Evolutionary conservation across 2,113 vertebrate species (phyloP).

Genomic region (Ursus arctos): DNA sequence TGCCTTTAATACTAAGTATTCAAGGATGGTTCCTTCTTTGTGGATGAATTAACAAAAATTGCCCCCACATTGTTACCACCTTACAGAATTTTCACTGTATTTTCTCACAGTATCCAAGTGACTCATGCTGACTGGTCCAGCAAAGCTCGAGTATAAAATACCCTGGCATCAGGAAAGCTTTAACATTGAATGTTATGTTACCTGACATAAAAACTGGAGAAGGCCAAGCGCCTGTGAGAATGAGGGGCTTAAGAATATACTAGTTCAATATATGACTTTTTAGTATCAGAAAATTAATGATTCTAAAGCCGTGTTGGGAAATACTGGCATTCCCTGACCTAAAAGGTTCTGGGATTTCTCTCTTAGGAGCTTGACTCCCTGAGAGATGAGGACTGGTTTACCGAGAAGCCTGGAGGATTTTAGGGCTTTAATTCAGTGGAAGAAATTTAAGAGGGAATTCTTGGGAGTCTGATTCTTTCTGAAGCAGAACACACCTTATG

Average conservation of each 20-base stretch:
- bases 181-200: not conserved
- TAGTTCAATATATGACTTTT: not conserved
- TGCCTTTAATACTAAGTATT: not conserved
- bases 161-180: not conserved
- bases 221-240: conserved; percentile 21
- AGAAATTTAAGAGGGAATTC: not conserved
- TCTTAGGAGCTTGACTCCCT: not conserved
- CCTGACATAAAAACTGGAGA: not conserved
- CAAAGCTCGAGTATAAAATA: not conserved
- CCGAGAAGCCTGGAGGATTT: not conserved
- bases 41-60: not conserved
- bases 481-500: not conserved
- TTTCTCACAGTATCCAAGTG: not conserved
- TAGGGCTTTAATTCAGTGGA: not conserved
- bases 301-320: not conserved
- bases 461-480: not conserved
- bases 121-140: not conserved
- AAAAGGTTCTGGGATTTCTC: conserved; percentile 2
- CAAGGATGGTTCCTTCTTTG: not conserved
- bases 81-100: not conserved
- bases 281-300: not conserved
- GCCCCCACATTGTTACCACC: not conserved
- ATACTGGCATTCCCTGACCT: not conserved
- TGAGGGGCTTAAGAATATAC: not conserved
- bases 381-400: not conserved